Base-by-base conservation (phyloP, 2,113 vertebrate genomes). In the Forbesichthys papilliferus region DNA sequence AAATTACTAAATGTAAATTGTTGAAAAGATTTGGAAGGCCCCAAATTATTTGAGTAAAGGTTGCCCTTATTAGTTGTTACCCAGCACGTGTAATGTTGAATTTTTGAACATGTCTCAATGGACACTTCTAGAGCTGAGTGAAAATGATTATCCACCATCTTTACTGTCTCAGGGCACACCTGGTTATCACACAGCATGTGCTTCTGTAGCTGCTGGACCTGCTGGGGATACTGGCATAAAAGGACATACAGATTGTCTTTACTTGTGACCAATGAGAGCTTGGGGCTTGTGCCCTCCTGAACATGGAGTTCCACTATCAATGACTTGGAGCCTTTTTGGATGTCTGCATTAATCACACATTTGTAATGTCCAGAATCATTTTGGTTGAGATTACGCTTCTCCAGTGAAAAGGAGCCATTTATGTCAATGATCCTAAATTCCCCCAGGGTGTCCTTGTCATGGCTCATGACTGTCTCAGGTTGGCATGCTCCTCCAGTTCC, bases 241-340 rank as follows among this genome's bases (percentile, higher is more conserved):
- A 68, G 11, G 20, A 51, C 5, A 49, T 48, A 16, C 3, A 0
- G 20, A 9, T 68, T 0, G 11, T 1, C 27, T 9, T 16, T 4
- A 18, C 4, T 55, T 9, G 9, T 12, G 48, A 5, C 56, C 9
- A 60, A 49, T 20, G 11, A 20, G 54, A 16, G 9, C 7, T n/a
- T 49, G 18, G 27, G 10, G 0, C 27, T 52, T 51, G 27, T 59
- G 36, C 4, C 36, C 4, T 42, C 36, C 51, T 18, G 49, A 42
- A 68, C 66, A 12, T 51, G 53, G 11, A 67, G 54, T 5, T 67
- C 14, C 5, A 68, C 56, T 60, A 51, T 48, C 11, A 11, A n/a
- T 10, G 5, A 27, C 47, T 16, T 60, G 10, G 46, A 51, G 9
- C 16, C 5, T 16, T 55, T 55, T 18, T 8, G 53, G 14, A n/a